Base-by-base conservation (phyloP, 2,888 invertebrate genomes). In the Beris chalybata region DNA sequence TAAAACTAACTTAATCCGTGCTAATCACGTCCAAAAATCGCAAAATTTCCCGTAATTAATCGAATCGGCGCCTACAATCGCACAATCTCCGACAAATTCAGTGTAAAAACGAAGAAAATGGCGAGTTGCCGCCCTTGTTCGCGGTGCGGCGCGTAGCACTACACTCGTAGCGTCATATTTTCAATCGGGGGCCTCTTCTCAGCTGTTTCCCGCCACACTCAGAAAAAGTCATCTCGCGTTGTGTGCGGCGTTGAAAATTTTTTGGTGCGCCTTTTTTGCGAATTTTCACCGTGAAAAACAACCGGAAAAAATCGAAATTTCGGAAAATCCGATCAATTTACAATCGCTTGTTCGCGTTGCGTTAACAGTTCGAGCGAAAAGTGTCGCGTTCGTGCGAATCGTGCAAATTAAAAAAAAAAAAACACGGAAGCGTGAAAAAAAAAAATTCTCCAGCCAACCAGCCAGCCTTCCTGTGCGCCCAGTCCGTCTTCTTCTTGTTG, bases 121-220 rank as follows among this genome's bases (percentile, higher is more conserved):
- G 50, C 45, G 56, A 65, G 71, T 69, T 70, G 67, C 71, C 71
- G 71, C 71, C 71, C 71, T 69, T 67, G 44, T 30, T 22, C 53
- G 31, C 13, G 5, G 38, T 47, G 59, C 47, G 50, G 57, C 61
- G 80, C 79, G 82, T 78, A 81, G 75, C 78, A 78, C 79, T 78
- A 77, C 76, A 72, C 63, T 72, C 29, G 76, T 77, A 80, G 81
- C 81, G 80, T 81, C 81, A 77, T 78, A 7, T 38, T 80, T 22
- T 22, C 22, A 22, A 22, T 22, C 22, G 22, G 22, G 22, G 22
- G 22, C 66, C 75, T 13, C 82, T 82, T 82, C 85, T 85, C 85
- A 86, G 86, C 86, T 86, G 86, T 86, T 87, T 87, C 86, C 86
- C 86, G 86, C 85, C 85, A 85, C 54, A 12, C 48, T 15, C 13